A percentile compares a stretch with the other conserved stretches of the same genome.
Evolutionary conservation across 2,113 vertebrate species (phyloP).

Genomic region (Stigmatopora nigra): DNA sequence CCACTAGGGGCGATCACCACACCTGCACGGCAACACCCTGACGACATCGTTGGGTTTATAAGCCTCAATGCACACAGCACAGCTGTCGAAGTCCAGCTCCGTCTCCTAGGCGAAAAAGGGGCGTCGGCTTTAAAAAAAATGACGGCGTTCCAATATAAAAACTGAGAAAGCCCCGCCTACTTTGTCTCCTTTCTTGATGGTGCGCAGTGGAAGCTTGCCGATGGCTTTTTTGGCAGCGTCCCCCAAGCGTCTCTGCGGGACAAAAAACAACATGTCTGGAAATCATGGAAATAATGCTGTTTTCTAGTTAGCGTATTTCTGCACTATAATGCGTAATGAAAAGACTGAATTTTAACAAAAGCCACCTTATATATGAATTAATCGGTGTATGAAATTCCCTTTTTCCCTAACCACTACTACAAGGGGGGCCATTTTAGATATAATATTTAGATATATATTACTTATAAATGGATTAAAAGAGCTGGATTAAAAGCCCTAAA

Average conservation of each 20-base stretch:
- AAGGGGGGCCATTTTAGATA: no score
- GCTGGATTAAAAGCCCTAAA: no score
- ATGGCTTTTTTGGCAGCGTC: slow-evolving; percentile 98
- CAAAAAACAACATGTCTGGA: slow-evolving; percentile 4
- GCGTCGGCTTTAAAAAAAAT: neutral
- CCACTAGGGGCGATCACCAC: slow-evolving; percentile 27
- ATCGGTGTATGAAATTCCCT: no score
- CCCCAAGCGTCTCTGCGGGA: slow-evolving; percentile 87
- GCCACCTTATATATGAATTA: no score
- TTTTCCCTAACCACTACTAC: no score
- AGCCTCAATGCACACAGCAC: slow-evolving; percentile 96
- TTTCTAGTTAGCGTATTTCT: no score
- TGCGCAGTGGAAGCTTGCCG: slow-evolving; percentile 91
- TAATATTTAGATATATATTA: no score
- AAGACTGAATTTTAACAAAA: no score
- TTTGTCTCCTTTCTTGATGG: slow-evolving; percentile 96
- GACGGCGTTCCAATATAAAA: neutral
- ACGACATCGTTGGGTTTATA: slow-evolving; percentile 94
- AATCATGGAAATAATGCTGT: no score
- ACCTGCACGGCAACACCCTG: slow-evolving; percentile 92
- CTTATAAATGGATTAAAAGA: no score
- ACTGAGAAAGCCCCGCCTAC: slow-evolving; percentile 56
- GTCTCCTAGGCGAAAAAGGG: slow-evolving; percentile 77
- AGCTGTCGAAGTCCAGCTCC: slow-evolving; percentile 95
- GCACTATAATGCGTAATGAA: no score